phyloP scores from a whole-genome alignment of 2,113 vertebrate genomes.

The Cryptoleucopteryx plumbea region DNA sequence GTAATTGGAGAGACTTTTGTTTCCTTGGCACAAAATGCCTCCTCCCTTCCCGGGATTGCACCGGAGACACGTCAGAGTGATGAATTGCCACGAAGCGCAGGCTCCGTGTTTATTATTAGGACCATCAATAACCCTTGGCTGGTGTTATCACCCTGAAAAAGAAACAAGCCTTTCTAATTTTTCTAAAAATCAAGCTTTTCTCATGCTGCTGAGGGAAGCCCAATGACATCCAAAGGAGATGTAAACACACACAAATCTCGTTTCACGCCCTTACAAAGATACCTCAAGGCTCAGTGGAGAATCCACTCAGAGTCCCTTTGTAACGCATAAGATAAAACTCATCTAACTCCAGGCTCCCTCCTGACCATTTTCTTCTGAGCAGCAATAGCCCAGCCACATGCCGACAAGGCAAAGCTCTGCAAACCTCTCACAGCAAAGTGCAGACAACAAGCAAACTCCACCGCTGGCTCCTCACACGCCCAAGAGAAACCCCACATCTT shows the following conservation, averaged over 20 bases:
- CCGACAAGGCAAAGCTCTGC: background rate
- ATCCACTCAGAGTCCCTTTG: background rate
- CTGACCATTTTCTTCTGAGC: background rate
- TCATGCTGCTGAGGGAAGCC: background rate
- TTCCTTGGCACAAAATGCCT: background rate
- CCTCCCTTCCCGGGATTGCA: background rate
- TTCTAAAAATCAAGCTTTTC: background rate
- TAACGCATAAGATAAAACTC: background rate
- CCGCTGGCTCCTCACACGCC: fast-evolving
- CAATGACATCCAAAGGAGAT: background rate
- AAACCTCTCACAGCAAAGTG: background rate
- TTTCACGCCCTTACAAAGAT: background rate
- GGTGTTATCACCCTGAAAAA: background rate
- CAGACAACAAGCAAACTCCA: background rate
- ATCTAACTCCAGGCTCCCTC: background rate
- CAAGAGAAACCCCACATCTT: fast-evolving
- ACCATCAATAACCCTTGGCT: background rate
- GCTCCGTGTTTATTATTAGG: background rate
- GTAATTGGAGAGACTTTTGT: background rate
- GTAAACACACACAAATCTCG: background rate
- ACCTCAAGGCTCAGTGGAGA: background rate
- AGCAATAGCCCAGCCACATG: background rate
- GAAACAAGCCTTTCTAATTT: background rate
- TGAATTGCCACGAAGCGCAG: background rate
- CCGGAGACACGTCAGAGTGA: background rate